phyloP scores from a whole-genome alignment of 2,113 vertebrate species.

The Prochilodus magdalenae region DNA sequence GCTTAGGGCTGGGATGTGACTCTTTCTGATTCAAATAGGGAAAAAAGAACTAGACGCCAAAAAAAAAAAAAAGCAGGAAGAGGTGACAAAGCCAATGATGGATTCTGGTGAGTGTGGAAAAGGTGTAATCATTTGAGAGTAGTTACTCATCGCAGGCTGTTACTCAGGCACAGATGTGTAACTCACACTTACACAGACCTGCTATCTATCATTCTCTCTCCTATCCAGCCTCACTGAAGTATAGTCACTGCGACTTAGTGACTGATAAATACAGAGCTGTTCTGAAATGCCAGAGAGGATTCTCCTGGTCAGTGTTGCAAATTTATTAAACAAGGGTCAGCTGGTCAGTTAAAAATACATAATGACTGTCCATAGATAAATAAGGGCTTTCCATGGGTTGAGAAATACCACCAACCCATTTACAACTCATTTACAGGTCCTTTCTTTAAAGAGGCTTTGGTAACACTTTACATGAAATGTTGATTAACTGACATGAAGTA shows the following conservation, averaged over 20 bases:
- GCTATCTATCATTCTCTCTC: slow-evolving; percentile 41
- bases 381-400: neutral
- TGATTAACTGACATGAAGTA: too few species aligned
- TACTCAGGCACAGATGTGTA: slow-evolving; percentile 56
- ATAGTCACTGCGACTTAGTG: slow-evolving; percentile 23
- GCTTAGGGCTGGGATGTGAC: slow-evolving; percentile 10
- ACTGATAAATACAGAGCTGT: slow-evolving; percentile 21
- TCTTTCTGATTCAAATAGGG: neutral
- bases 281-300: slow-evolving; percentile 4
- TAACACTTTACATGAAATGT: too few species aligned
- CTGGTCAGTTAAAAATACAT: slow-evolving; percentile 7
- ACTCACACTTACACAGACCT: slow-evolving; percentile 10
- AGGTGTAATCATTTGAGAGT: slow-evolving; percentile 44
- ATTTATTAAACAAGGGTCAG: neutral
- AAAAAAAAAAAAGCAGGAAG: neutral
- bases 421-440: too few species aligned
- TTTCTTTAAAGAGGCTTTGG: too few species aligned
- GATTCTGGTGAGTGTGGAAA: slow-evolving; percentile 34
- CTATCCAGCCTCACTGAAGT: slow-evolving; percentile 24
- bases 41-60: neutral
- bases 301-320: slow-evolving; percentile 4
- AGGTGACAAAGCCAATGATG: slow-evolving; percentile 38
- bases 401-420: too few species aligned
- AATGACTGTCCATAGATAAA: neutral
- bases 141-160: slow-evolving; percentile 48